These are phyloP conservation scores for Lagodon rhomboides DNA, from an alignment of 2,797 vertebrate species.

Conservation along the genomic window DNA sequence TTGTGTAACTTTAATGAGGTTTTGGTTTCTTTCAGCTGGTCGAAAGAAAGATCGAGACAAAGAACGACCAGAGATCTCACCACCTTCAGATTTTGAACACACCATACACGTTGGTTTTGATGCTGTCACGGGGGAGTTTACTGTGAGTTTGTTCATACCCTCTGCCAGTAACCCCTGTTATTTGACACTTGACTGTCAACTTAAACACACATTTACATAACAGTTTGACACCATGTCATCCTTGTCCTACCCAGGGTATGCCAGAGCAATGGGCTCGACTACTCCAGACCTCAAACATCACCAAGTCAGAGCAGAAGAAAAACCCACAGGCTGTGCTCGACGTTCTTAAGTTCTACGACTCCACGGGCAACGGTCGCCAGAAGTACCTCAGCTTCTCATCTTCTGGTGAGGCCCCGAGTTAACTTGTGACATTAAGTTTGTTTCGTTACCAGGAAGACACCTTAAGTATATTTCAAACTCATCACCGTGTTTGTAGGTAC, in stretches of 20 bases:
- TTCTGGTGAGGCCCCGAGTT: constrained; percentile 87
- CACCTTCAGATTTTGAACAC: constrained; percentile 97
- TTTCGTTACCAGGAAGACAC: neutral
- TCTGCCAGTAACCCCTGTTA: neutral
- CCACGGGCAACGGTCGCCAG: constrained; percentile 95
- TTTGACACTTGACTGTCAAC: neutral
- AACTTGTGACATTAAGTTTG: neutral
- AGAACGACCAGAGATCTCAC: constrained; percentile 97
- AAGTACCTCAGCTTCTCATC: constrained; percentile 99
- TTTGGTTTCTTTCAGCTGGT: constrained; percentile 84
- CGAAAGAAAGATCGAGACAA: constrained; percentile 96
- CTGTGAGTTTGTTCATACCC: constrained; percentile 82
- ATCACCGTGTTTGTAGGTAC: neutral
- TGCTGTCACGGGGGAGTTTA: constrained; percentile 98
- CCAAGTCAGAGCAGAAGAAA: constrained; percentile 98
- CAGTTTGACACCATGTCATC: neutral
- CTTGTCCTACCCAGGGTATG: constrained; percentile 89
- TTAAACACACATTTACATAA: neutral
- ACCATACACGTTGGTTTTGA: constrained; percentile 99
- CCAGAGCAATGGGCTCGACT: constrained; percentile 98
- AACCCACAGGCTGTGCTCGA: constrained; percentile 98
- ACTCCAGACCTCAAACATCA: constrained; percentile 98
- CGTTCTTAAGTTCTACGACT: constrained; percentile 98
- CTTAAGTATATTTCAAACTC: neutral
- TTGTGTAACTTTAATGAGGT: constrained; percentile 1